Percentiles rank a stretch among this genome's conserved stretches.
Evolutionary conservation across 2,113 vertebrate species (phyloP).

Genomic region (Nannobrachium achirus): DNA sequence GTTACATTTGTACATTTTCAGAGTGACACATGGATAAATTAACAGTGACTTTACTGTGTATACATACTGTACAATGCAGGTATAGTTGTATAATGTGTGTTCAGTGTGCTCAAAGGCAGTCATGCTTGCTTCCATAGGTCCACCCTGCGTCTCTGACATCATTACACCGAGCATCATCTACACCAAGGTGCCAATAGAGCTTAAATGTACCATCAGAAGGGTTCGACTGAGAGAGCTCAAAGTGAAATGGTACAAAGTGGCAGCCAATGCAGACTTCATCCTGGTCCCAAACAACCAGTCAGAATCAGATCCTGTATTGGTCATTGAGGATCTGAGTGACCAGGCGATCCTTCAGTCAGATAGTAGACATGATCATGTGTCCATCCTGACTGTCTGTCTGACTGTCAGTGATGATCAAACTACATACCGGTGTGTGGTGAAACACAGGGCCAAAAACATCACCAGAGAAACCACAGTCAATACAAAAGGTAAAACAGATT

Average conservation of each 20-base stretch:
- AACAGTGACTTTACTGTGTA: not conserved
- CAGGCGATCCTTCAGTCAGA: slow-evolving; percentile 48
- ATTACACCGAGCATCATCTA: slow-evolving; percentile 49
- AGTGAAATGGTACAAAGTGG: slow-evolving; percentile 62
- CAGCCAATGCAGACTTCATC: not conserved
- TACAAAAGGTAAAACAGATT: slow-evolving; percentile 52
- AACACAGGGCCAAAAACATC: slow-evolving; percentile 21
- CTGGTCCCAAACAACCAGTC: not conserved
- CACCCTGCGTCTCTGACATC: slow-evolving; percentile 63
- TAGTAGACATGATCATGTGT: slow-evolving; percentile 47
- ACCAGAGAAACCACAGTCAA: slow-evolving; percentile 42
- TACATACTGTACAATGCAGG: too few species aligned
- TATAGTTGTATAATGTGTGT: not conserved
- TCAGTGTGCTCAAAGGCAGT: not conserved
- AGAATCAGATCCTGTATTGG: slow-evolving; percentile 19
- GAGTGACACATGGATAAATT: too few species aligned
- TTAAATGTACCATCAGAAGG: slow-evolving; percentile 59
- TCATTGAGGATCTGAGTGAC: slow-evolving; percentile 47
- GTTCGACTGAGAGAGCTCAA: slow-evolving; percentile 38
- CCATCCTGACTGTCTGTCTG: slow-evolving; percentile 57
- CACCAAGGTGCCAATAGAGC: slow-evolving; percentile 39
- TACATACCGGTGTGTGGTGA: slow-evolving; percentile 57
- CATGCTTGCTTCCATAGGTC: slow-evolving; percentile 32
- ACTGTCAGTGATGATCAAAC: slow-evolving; percentile 51
- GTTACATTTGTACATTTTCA: too few species aligned